These are phyloP conservation scores for Carabus problematicus DNA, from an alignment of 2,888 invertebrate species.

Conservation along the genomic window DNA sequence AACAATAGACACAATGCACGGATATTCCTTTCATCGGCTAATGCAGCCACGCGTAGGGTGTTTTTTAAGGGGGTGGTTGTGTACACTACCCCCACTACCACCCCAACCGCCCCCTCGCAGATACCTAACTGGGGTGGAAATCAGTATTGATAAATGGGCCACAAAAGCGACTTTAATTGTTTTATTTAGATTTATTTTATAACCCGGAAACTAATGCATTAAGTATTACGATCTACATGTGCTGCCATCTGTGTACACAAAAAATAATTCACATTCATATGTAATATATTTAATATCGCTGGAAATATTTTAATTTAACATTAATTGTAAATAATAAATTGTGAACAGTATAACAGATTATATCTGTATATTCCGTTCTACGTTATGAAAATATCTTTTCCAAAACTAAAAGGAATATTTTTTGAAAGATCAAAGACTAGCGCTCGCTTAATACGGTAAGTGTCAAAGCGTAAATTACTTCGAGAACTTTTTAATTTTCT, in stretches of 20 bases:
- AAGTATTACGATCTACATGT: not conserved
- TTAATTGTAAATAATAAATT: not conserved
- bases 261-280: not conserved
- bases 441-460: slow-evolving; percentile 29
- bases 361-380: slow-evolving; percentile 1
- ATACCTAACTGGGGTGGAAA: slow-evolving; percentile 36
- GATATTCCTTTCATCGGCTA: slow-evolving; percentile 47
- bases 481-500: slow-evolving; percentile 43
- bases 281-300: not conserved
- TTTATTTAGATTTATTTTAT: slow-evolving; percentile 47
- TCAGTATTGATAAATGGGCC: slow-evolving; percentile 51
- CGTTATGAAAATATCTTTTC: slow-evolving; percentile 10
- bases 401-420: slow-evolving; percentile 10
- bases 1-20: slow-evolving; percentile 47
- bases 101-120: slow-evolving; percentile 3
- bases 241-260: not conserved
- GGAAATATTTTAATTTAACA: not conserved
- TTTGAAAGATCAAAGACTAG: slow-evolving; percentile 39
- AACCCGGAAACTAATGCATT: not conserved
- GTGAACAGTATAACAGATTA: too few relatives aligned
- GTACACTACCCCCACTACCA: slow-evolving; percentile 1
- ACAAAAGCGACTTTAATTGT: slow-evolving; percentile 52
- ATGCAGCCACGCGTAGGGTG: slow-evolving; percentile 40
- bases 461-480: slow-evolving; percentile 42
- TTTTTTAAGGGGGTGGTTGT: slow-evolving; percentile 36